phyloP scores from a whole-genome alignment of 2,113 vertebrate species.

The Tetraodon nigroviridis region DNA sequence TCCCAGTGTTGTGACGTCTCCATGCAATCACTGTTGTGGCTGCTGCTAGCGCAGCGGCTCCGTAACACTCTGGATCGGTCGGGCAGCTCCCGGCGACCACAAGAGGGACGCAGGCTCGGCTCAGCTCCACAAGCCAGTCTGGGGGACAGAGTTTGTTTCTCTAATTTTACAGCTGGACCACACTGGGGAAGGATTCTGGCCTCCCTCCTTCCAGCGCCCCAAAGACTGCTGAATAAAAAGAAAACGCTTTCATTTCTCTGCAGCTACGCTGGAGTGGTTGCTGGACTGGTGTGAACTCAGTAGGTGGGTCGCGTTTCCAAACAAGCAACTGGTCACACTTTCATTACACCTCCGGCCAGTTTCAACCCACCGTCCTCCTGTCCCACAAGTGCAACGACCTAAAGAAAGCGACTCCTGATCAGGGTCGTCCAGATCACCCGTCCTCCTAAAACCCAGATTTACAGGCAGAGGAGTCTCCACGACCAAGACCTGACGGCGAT shows the following conservation, averaged over 20 bases:
- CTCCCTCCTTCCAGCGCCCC: too few relatives aligned
- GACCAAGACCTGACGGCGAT: constrained; percentile 17
- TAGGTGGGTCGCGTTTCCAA: too few relatives aligned
- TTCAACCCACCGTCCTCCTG: too few relatives aligned
- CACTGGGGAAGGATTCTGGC: too few relatives aligned
- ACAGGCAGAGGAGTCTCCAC: constrained; percentile 22
- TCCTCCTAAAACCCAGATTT: constrained; percentile 42
- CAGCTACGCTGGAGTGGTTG: too few relatives aligned
- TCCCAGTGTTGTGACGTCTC: constrained; percentile 7
- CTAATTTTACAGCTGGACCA: constrained; percentile 13
- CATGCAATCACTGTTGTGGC: constrained; percentile 24
- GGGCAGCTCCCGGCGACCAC: constrained; percentile 18
- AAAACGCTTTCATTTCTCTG: too few relatives aligned
- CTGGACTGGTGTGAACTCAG: too few relatives aligned
- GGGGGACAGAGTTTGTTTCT: constrained; percentile 18
- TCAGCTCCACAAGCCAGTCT: constrained; percentile 33
- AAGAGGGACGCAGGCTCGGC: constrained; percentile 33
- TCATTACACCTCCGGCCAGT: too few relatives aligned
- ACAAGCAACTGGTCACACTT: too few relatives aligned
- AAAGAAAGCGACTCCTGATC: constrained; percentile 28
- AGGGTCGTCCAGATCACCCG: constrained; percentile 43
- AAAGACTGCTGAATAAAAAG: too few relatives aligned
- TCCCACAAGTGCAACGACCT: too few relatives aligned
- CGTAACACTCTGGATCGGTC: constrained; percentile 9
- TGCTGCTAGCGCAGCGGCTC: constrained; percentile 2